Conservation (phyloP, 2,113 vertebrate species). For the Thalassarche chlororhynchos region DNA sequence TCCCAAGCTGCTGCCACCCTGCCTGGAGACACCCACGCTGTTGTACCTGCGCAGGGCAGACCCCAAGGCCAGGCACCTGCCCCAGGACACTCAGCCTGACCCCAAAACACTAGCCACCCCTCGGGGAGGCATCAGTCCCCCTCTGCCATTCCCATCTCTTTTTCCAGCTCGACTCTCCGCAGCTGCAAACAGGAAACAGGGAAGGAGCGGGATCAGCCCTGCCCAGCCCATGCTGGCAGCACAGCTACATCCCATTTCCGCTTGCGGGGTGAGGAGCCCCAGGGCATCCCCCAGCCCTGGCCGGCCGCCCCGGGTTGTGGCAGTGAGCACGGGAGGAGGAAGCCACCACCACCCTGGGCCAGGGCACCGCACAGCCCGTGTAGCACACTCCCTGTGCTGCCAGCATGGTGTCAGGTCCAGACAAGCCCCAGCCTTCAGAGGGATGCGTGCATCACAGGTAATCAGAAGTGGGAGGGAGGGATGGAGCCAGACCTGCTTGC, state of each 20-base stretch:
- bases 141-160: background rate
- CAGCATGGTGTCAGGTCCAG: constrained; percentile 16
- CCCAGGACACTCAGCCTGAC: background rate
- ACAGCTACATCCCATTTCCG: background rate
- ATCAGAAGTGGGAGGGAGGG: constrained; percentile 60
- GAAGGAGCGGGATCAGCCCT: background rate
- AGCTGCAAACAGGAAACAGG: background rate
- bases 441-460: constrained; percentile 46
- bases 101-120: background rate
- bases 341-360: background rate
- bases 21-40: background rate
- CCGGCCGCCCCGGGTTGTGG: rapidly evolving
- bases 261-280: background rate
- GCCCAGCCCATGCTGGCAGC: background rate
- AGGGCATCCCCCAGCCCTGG: background rate
- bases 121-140: background rate
- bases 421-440: constrained; percentile 49
- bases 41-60: background rate
- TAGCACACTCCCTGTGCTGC: background rate
- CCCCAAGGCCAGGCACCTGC: background rate
- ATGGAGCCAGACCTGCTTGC: constrained; percentile 71
- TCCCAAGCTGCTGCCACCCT: background rate
- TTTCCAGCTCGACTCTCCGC: background rate
- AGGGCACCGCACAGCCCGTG: background rate
- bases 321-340: background rate